Evolutionary conservation across 1,140 invertebrate genomes (phyloP).

Genomic region (Zaprionus kolodkinae): DNA sequence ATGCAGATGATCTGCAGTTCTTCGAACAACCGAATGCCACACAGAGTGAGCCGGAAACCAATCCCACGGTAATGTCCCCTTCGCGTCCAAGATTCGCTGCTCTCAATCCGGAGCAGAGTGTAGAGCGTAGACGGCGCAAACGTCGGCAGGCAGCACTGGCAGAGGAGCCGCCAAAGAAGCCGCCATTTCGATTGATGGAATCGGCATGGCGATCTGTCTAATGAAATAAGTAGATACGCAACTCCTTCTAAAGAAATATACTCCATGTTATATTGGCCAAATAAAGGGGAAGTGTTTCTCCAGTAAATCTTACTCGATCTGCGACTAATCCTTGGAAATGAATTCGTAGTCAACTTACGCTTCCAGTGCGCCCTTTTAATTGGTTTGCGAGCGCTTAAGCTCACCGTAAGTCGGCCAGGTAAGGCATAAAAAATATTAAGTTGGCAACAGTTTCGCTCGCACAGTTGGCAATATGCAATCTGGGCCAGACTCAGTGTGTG

Average conservation of each 20-base stretch:
- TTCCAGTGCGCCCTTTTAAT: conserved; percentile 72
- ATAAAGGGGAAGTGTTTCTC: conserved; percentile 27
- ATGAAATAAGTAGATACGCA: too few species aligned
- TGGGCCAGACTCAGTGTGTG: neutral
- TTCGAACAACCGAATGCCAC: conserved; percentile 12
- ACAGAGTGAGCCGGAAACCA: conserved; percentile 10
- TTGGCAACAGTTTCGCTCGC: conserved; percentile 33
- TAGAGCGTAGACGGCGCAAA: conserved; percentile 18
- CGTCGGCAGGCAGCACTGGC: conserved; percentile 3
- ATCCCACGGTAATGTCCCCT: neutral
- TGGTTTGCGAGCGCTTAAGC: conserved; percentile 75
- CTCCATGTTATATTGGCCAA: neutral
- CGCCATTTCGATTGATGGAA: neutral
- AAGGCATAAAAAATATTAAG: conserved; percentile 42
- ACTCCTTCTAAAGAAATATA: too few species aligned
- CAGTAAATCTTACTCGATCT: neutral
- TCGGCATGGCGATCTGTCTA: neutral
- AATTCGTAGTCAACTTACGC: conserved; percentile 60
- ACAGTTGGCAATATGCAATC: conserved; percentile 38
- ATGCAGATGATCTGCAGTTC: neutral
- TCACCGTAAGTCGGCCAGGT: conserved; percentile 64
- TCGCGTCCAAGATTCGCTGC: neutral
- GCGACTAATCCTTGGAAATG: conserved; percentile 63
- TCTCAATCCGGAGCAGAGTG: conserved; percentile 36
- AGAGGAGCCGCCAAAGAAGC: neutral